phyloP scores from a whole-genome alignment of 2,888 invertebrate species.

The Unio delphinus region DNA sequence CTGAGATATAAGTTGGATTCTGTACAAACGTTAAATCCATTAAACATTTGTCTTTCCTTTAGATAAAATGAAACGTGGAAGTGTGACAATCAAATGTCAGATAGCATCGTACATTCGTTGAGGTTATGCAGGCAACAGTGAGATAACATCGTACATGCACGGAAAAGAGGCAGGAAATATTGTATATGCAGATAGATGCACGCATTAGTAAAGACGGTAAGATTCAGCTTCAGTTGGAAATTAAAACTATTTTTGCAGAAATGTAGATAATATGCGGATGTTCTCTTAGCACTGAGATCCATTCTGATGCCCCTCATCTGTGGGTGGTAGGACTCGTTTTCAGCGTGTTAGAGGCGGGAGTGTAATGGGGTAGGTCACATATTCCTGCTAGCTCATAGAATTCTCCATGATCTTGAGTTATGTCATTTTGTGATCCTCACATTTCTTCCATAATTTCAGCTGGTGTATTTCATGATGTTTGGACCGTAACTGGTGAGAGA shows the following conservation, averaged over 20 bases:
- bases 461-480: slow-evolving; percentile 54
- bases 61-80: too few species aligned
- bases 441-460: slow-evolving; percentile 52
- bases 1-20: too few species aligned
- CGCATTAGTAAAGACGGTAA: too few species aligned
- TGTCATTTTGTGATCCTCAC: slow-evolving; percentile 54
- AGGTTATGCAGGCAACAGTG: too few species aligned
- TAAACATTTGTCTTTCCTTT: too few species aligned
- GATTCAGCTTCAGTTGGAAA: too few species aligned
- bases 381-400: slow-evolving; percentile 45
- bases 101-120: too few species aligned
- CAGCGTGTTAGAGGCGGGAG: slow-evolving; percentile 14
- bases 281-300: slow-evolving; percentile 52
- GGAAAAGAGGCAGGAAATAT: too few species aligned
- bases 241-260: neutral
- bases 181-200: too few species aligned
- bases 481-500: slow-evolving; percentile 51
- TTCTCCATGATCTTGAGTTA: slow-evolving; percentile 52
- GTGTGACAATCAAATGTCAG: too few species aligned
- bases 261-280: slow-evolving; percentile 42
- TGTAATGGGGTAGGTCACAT: slow-evolving; percentile 37
- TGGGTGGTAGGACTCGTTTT: slow-evolving; percentile 42
- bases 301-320: slow-evolving; percentile 54
- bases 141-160: too few species aligned
- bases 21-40: too few species aligned